Conservation (phyloP, 1,140 invertebrate genomes). For the Euschistus heros region DNA sequence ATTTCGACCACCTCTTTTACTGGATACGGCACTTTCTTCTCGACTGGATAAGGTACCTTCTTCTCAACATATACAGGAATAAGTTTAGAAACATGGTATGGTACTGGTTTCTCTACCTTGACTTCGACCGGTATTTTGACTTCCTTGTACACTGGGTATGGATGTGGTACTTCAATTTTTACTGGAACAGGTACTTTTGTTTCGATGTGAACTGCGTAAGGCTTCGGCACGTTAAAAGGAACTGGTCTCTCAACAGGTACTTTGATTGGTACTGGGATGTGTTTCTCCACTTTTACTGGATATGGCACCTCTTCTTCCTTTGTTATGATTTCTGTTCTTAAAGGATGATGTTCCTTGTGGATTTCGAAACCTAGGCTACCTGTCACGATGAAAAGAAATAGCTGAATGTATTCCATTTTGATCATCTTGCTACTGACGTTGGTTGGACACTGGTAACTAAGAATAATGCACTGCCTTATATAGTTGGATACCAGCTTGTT, state of each 20-base stretch:
- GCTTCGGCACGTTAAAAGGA: not conserved
- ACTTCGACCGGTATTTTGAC: not conserved
- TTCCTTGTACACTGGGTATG: not conserved
- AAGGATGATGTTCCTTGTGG: not conserved
- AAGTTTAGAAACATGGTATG: not conserved
- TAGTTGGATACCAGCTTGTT: no score
- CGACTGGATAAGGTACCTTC: not conserved
- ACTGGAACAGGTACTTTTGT: not conserved
- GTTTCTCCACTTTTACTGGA: not conserved
- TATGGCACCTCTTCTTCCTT: not conserved
- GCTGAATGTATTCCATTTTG: no score
- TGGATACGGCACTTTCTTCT: not conserved
- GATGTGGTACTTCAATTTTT: not conserved
- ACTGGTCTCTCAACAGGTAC: not conserved
- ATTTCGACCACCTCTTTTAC: not conserved
- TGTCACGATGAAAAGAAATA: no score
- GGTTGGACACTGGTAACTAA: no score
- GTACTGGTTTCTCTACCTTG: not conserved
- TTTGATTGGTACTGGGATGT: not conserved
- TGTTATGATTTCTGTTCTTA: not conserved
- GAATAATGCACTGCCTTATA: no score
- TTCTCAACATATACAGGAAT: not conserved
- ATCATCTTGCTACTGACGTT: no score
- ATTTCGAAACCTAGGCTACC: no score
- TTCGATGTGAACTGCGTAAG: not conserved